A percentile compares a stretch with the other conserved stretches of the same genome.
These are phyloP conservation scores for Sylvicola fuscatus DNA, from an alignment of 2,888 invertebrate genomes.

Conservation along the genomic window DNA sequence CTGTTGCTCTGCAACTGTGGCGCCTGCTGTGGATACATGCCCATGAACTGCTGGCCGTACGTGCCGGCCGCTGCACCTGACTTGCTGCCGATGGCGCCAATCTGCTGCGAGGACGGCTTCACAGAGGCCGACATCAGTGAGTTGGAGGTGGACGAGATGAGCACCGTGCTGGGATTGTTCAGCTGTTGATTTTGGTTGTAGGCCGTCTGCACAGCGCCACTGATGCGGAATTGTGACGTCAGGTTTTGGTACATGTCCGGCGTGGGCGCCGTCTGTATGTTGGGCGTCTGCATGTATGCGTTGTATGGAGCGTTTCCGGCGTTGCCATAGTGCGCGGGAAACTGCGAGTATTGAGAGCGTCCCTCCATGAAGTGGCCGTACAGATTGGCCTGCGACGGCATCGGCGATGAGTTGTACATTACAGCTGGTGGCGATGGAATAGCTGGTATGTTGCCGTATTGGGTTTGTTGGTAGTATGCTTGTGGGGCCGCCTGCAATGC, in stretches of 20 bases:
- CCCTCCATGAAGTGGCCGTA: constrained; percentile 70
- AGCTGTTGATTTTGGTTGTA: constrained; percentile 61
- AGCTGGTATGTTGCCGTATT: constrained; percentile 60
- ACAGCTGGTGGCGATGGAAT: constrained; percentile 75
- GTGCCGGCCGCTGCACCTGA: constrained; percentile 14
- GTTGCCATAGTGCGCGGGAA: constrained; percentile 44
- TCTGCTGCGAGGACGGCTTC: constrained; percentile 60
- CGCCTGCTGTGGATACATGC: constrained; percentile 20
- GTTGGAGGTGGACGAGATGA: constrained; percentile 73
- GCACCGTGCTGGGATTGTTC: constrained; percentile 68
- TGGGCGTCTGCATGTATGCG: constrained; percentile 39
- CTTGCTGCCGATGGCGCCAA: constrained; percentile 56
- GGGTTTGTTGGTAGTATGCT: constrained; percentile 43
- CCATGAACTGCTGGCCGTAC: constrained; percentile 23
- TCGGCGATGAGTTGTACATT: constrained; percentile 55
- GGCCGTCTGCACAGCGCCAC: constrained; percentile 33
- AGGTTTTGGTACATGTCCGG: constrained; percentile 51
- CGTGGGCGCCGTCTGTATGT: constrained; percentile 35
- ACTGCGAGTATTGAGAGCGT: constrained; percentile 61
- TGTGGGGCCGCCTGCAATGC: constrained; percentile 32
- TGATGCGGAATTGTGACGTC: constrained; percentile 37
- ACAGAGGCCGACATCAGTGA: constrained; percentile 76
- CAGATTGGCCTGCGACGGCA: constrained; percentile 49
- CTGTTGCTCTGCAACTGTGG: constrained; percentile 25
- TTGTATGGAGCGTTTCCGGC: constrained; percentile 44